Conservation (phyloP, 2,797 vertebrate species). For the Peromyscus nudipes region DNA sequence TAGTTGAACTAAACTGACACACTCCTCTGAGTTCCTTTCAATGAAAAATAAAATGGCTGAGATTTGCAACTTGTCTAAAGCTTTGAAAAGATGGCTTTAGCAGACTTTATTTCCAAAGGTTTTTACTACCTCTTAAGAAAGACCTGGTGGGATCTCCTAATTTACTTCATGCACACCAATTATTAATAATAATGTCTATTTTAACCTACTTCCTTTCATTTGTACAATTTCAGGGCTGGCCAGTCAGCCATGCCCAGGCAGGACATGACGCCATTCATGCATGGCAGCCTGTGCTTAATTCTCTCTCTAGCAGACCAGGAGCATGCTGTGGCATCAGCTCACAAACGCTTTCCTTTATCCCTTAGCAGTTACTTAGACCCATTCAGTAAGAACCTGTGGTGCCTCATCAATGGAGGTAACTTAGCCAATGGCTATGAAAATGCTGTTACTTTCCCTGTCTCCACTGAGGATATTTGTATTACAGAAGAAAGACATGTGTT, state of each 20-base stretch:
- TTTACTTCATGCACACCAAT: slow-evolving; percentile 55
- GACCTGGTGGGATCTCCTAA: slow-evolving; percentile 48
- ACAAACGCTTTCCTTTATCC: slow-evolving; percentile 10
- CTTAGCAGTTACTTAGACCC: slow-evolving; percentile 31
- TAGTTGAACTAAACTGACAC: slow-evolving; percentile 15
- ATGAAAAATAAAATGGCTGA: slow-evolving; percentile 39
- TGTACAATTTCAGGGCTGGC: slow-evolving; percentile 62
- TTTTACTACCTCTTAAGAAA: slow-evolving; percentile 5
- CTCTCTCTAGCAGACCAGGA: neutral
- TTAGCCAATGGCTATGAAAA: slow-evolving; percentile 62
- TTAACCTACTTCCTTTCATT: slow-evolving; percentile 71
- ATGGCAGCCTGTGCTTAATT: slow-evolving; percentile 42
- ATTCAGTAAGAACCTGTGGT: slow-evolving; percentile 59
- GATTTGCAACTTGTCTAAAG: slow-evolving; percentile 64
- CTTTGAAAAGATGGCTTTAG: slow-evolving; percentile 73
- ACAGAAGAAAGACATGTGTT: slow-evolving; percentile 52
- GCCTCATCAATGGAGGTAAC: slow-evolving; percentile 71
- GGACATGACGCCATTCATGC: slow-evolving; percentile 22
- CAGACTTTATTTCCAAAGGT: slow-evolving; percentile 68
- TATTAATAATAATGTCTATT: slow-evolving; percentile 69
- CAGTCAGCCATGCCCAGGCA: slow-evolving; percentile 39
- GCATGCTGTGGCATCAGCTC: slow-evolving; percentile 29
- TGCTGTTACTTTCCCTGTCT: slow-evolving; percentile 47
- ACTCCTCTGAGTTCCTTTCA: slow-evolving; percentile 34
- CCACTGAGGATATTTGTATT: slow-evolving; percentile 57